Evolutionary conservation across 2,113 vertebrate genomes (phyloP).

Genomic region (Amia ocellicauda): DNA sequence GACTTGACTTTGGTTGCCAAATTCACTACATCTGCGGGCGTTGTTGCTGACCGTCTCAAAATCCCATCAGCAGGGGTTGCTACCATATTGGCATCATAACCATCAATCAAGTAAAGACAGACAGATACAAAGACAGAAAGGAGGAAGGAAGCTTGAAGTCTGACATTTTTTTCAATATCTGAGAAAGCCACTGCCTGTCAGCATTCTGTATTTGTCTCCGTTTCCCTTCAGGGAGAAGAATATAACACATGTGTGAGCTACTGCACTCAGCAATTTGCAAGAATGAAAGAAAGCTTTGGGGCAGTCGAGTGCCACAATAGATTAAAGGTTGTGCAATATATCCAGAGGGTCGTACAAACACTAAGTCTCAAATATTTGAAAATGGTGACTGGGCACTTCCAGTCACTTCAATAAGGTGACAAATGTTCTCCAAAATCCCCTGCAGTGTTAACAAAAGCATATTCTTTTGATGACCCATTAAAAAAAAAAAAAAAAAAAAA

Average conservation of each 20-base stretch:
- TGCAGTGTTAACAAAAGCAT: not conserved
- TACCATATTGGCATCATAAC: not conserved
- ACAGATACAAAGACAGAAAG: not conserved
- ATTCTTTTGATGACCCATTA: not conserved
- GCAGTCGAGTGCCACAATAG: not conserved
- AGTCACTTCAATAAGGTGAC: not conserved
- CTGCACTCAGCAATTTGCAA: slow-evolving; percentile 2
- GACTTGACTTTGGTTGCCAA: no score
- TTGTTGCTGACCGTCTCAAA: not conserved
- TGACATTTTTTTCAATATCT: not conserved
- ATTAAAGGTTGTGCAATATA: not conserved
- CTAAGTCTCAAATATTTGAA: not conserved
- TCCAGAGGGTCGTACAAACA: not conserved
- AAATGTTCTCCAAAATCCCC: not conserved
- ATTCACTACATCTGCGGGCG: no score
- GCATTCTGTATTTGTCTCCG: not conserved
- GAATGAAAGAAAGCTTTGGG: not conserved
- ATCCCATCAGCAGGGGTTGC: not conserved
- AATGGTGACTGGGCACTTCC: slow-evolving; percentile 3
- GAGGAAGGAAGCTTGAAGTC: not conserved
- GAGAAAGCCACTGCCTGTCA: slow-evolving; percentile 1
- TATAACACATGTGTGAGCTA: not conserved
- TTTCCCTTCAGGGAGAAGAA: not conserved
- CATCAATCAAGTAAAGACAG: not conserved
- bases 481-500: not conserved